Conservation (phyloP, 2,888 invertebrate genomes). For the Dolichomitus sp. region DNA sequence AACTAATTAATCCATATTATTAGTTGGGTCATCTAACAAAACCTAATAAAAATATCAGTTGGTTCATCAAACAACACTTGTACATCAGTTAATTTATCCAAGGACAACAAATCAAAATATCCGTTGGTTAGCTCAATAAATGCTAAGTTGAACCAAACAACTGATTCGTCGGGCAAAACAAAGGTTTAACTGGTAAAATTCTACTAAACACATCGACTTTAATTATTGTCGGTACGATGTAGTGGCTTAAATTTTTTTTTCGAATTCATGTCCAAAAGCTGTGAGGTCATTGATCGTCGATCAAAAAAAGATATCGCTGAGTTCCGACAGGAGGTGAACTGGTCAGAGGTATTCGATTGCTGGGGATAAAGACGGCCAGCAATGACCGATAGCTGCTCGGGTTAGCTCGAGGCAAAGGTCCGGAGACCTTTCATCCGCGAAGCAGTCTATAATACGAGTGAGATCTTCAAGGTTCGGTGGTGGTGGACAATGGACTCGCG, state of each 20-base stretch:
- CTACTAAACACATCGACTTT: no score
- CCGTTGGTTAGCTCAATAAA: no score
- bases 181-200: no score
- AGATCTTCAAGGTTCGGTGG: constrained; percentile 61
- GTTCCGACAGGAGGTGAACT: not conserved
- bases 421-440: constrained; percentile 57
- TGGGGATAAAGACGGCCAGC: constrained; percentile 7
- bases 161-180: no score
- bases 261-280: not conserved
- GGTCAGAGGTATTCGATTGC: constrained; percentile 2
- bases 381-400: constrained; percentile 46
- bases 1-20: no score
- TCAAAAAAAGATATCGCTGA: constrained; percentile 1
- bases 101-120: no score
- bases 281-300: not conserved
- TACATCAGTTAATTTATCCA: no score
- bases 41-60: no score
- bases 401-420: constrained; percentile 71
- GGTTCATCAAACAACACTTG: no score
- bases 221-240: no score
- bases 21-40: no score
- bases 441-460: constrained; percentile 57
- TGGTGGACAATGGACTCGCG: constrained; percentile 61
- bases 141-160: no score
- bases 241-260: not conserved